Evolutionary conservation across 2,113 vertebrate species (phyloP), one percentile per base, ranked within the genome.

Genomic region (Microtus pennsylvanicus): DNA sequence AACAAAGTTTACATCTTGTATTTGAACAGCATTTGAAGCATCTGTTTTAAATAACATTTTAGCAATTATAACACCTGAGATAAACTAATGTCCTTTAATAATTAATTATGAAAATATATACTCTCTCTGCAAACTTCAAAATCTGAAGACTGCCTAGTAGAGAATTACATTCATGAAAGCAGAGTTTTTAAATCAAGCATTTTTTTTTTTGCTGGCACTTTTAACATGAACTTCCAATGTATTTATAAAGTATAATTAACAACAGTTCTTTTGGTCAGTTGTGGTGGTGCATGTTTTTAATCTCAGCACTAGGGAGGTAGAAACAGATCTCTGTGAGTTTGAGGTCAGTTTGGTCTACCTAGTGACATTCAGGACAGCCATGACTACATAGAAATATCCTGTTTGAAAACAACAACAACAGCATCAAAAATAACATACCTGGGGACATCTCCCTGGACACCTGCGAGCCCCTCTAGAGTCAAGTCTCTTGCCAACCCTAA

Each of bases 191-290:
- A 74, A n/a, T 83, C 77, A 67, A 45, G 63, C 50, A 50, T 61
- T 2, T 1, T 69, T 52, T 50, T 50, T 50, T 52, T 69, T 33
- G 11, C 35, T 8, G n/a, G 14, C 13, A 30, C 24, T 77, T 90
- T 83, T 67, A 67, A 78, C n/a, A 65, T 50, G 50, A 87, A 89
- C 61, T 63, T 50, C 72, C 38, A 72, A 75, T 78, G n/a, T 47
- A 67, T 82, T 78, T 90, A 81, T 72, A 78, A 90, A 87, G n/a
- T 52, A 90, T 74, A 90, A 92, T 72, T 45, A 81, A 77, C 8
- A 70, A 30, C 65, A n/a, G 5, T 9, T 80, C 17, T 80, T 80
- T 55, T 80, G 77, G 77, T 17, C 47, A 80, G 9, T 10, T 1
- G 1, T 0, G 4, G 30, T 35, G 28, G 19, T 80, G 50, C 19